Conservation (phyloP, 2,113 vertebrate genomes). For the Riparia riparia region DNA sequence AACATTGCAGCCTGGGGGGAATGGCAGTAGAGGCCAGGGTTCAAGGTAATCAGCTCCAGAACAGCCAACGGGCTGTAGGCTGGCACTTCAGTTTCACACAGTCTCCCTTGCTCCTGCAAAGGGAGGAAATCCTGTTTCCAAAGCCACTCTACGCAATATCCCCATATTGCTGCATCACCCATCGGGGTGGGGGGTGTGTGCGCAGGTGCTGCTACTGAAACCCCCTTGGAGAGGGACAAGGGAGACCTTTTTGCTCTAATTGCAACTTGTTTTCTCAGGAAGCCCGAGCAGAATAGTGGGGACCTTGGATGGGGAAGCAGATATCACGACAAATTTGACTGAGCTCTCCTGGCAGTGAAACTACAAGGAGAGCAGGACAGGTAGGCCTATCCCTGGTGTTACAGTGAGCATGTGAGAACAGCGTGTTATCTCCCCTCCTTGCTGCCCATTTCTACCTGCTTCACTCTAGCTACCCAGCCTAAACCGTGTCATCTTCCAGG, state of each 20-base stretch:
- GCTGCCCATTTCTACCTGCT: neutral
- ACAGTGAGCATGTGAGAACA: neutral
- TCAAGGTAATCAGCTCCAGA: neutral
- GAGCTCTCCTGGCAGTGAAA: neutral
- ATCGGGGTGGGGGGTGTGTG: neutral
- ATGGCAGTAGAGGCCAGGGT: fast-evolving
- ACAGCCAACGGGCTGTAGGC: fast-evolving
- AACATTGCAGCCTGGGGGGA: fast-evolving
- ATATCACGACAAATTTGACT: neutral
- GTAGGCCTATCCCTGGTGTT: neutral
- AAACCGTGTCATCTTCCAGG: neutral
- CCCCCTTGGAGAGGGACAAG: neutral
- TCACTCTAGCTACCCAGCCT: neutral
- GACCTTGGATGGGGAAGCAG: neutral
- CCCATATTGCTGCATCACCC: neutral
- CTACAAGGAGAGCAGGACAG: neutral
- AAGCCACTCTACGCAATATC: neutral
- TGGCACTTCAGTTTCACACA: neutral
- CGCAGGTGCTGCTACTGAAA: neutral
- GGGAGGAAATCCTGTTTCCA: neutral
- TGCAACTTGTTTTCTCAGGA: neutral
- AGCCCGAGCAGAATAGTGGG: neutral
- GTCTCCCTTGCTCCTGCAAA: neutral
- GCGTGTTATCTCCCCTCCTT: neutral
- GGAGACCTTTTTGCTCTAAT: neutral